Base-by-base conservation (phyloP, 2,113 vertebrate genomes). In the Indicator maculatus region DNA sequence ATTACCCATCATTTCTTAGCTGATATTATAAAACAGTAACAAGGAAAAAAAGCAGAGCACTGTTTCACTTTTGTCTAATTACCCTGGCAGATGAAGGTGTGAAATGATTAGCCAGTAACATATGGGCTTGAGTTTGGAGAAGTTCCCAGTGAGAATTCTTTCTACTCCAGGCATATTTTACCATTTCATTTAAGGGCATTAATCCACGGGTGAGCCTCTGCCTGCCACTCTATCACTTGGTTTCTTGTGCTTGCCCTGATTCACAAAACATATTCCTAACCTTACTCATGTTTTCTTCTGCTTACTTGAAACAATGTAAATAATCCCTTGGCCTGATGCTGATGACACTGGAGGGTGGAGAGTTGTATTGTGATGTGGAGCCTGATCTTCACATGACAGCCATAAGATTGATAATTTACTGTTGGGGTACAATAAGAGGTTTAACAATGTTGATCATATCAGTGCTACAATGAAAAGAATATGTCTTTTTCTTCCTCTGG, bases 51-150 rank as follows among this genome's bases (percentile, higher is more conserved):
- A 88, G 50, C 73, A 83, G 64, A 73, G 20, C 82, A 41, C 31
- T 77, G 65, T 10, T 89, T 96, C 78, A 65, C 53, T 93, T 96
- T 86, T 93, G 50, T 86, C 89, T 97, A 96, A 96, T 95, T 96
- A 95, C 89, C 78, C 85, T 94, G 93, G 91, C 91, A 91, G 76
- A 92, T 0, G 5, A 97, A 96, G 96, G 96, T 95, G 95, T 86
- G 88, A 96, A 96, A 76, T 93, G 78, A 96, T 96, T 94, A 96
- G 80, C 85, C 91, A 81, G 88, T 90, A 96, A 94, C 96, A 97
- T 96, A 96, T 94, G 96, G 93, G 80, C 79, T 86, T 76, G 85
- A 81, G 80, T 36, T 93, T 96, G 93, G 93, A 95, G 63, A 89
- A 79, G 89, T 93, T 95, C 95, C 94, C 87, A 95, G 60, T 1